Evolutionary conservation across 2,888 invertebrate species (phyloP).

Genomic region (Allygus modestus): DNA sequence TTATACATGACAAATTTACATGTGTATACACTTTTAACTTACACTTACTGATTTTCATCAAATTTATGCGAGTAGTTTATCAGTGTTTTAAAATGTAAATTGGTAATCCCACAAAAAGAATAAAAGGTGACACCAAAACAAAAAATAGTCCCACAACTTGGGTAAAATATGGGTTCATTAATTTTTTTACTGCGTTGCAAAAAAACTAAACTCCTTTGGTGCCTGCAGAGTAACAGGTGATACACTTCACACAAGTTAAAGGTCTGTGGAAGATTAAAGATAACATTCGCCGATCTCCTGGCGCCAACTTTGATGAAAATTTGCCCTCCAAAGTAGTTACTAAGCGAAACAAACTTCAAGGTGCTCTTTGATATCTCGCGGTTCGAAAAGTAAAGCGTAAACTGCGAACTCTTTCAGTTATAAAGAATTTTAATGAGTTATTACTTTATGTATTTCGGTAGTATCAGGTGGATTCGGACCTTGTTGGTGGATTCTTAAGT

Average conservation of each 20-base stretch:
- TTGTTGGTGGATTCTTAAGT: not conserved
- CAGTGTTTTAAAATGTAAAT: no score
- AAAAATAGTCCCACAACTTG: no score
- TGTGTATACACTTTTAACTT: no score
- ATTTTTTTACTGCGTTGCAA: not conserved
- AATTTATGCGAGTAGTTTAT: no score
- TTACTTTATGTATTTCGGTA: not conserved
- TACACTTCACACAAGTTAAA: conserved; percentile 58
- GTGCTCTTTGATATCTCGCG: conserved; percentile 18
- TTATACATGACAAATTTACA: no score
- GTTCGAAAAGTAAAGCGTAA: conserved; percentile 18
- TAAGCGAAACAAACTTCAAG: conserved; percentile 31
- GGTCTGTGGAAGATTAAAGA: not conserved
- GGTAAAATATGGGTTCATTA: no score
- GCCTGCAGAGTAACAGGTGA: conserved; percentile 66
- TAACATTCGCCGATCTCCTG: conserved; percentile 20
- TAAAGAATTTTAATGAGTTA: conserved; percentile 11
- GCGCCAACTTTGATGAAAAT: conserved; percentile 40
- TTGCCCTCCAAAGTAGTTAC: conserved; percentile 29
- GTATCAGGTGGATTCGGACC: not conserved
- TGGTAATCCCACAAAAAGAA: no score
- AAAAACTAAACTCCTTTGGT: not conserved
- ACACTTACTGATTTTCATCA: no score
- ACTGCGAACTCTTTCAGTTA: conserved; percentile 25
- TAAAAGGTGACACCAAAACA: no score